Conservation (phyloP, 2,113 vertebrate species). For the Oceanites oceanicus region DNA sequence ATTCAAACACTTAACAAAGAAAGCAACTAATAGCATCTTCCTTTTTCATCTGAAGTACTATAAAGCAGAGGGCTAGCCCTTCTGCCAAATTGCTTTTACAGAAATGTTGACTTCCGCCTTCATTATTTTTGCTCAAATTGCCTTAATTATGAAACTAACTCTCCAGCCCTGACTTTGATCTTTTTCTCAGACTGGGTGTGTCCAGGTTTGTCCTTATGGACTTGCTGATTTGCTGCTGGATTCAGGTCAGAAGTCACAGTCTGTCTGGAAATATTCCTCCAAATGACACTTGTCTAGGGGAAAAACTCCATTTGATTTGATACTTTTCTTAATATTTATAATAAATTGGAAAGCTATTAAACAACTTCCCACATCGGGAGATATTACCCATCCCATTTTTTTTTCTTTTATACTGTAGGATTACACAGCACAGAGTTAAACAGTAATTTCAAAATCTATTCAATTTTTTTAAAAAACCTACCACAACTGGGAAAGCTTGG, state of each 20-base stretch:
- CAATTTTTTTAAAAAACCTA: background rate
- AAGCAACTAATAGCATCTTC: slow-evolving; percentile 10
- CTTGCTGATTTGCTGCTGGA: background rate
- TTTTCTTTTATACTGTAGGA: background rate
- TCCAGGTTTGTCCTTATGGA: background rate
- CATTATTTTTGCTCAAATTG: slow-evolving; percentile 37
- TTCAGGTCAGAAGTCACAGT: background rate
- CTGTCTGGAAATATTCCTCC: background rate
- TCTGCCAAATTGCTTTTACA: slow-evolving; percentile 26
- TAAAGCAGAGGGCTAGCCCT: background rate
- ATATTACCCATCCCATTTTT: background rate
- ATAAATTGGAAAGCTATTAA: background rate
- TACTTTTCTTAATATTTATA: background rate
- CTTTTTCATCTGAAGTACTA: slow-evolving; percentile 23
- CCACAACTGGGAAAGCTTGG: accelerated
- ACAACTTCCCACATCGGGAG: background rate
- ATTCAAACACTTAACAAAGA: slow-evolving; percentile 49
- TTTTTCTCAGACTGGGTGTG: background rate
- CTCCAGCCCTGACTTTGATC: background rate
- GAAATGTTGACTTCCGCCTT: background rate
- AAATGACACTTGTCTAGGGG: background rate
- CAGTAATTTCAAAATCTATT: background rate
- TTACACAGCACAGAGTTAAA: background rate
- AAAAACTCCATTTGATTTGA: background rate
- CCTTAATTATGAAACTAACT: slow-evolving; percentile 32